Base-by-base conservation (phyloP, 2,888 invertebrate genomes). In the Phaonia tiefii region DNA sequence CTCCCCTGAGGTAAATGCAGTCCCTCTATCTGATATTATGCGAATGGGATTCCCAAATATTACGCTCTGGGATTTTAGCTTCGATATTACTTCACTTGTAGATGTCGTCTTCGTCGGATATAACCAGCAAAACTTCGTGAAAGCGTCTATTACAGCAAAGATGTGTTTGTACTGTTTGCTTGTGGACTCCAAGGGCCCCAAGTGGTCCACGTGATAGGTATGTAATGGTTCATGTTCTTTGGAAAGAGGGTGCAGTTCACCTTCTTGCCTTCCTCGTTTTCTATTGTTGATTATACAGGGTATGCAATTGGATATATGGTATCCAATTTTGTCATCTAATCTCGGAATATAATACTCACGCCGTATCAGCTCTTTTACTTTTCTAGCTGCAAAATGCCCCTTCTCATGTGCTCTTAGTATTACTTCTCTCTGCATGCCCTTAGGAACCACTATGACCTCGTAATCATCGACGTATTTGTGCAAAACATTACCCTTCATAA, bases 41-140 rank as follows among this genome's bases (percentile, higher is more conserved):
- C 85, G 84, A 8, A 22, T 71, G 8, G 90, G 89, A 78, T 88
- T 88, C 8, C 89, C 90, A 85, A 90, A 91, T 5, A 67, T 83
- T 15, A 83, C 79, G 58, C 87, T 86, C 39, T 88, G 71, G 15
- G 1, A 7, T 15, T 77, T 25, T 8, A 77, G n/a, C 26, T 20
- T 66, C 2, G 49, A 3, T 15, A 72, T 60, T 0, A 22, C 72
- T 2, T 77, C 67, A 0, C 15, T 67, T 1, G 72, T 10, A 15
- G 66, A 31, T 0, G 71, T 76, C 4, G 65, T 11, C 54, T 65
- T 75, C 0, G 85, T 85, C 0, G 89, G 88, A 72, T 86, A 90
- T 0, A 89, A 15, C 89, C 90, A 90, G 1, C 84, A 85, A 10
- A n/a, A n/a, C n/a, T n/a, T n/a, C n/a, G n/a, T n/a, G n/a, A n/a